Evolutionary conservation across 2,113 vertebrate genomes (phyloP), one percentile per base, ranked within the genome.

Genomic region (Alces alces): DNA sequence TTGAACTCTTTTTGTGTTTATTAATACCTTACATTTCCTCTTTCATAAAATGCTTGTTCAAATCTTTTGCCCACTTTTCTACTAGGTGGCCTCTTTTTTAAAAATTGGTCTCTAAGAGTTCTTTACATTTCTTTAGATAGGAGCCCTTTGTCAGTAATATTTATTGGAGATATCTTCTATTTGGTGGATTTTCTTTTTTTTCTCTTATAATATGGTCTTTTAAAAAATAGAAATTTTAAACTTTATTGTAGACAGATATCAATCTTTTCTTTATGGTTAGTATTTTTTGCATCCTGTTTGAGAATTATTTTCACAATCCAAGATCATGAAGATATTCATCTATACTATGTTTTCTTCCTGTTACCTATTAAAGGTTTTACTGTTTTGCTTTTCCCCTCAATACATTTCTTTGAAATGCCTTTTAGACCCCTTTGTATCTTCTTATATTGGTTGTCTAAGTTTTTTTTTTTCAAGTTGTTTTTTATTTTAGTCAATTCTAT

Each of bases 251-350:
- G 70, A 79, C 17, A 90, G 43, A 60, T 36, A 45, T 23, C 60
- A 86, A 8, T 90, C 82, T 90, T 93, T 91, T 76, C 76, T 61
- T 91, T 96, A 61, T 83, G 45, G 4, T 87, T 93, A 95, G 76
- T 82, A 27, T 50, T 82, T 93, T 91, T 60, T 82, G 43, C 21
- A 76, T 83, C 23, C 47, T 17, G 9, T 55, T 87, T 93, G 52
- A 76, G 73, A 93, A 57, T 70, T 87, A 90, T 97, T 91, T 91
- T 93, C 55, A 13, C 73, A 57, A 78, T n/a, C 30, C 13, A 82
- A 47, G 61, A 47, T 84, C 45, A 50, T 88, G 21, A 90, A 90
- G 80, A 47, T 86, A 93, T 55, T 88, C 30, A 25, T 73, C 76
- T 89, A 23, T 60, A 90, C 89, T 82, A 84, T 50, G 39, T 21